These are phyloP conservation scores for Hylaeus anthracinus DNA, from an alignment of 1,140 invertebrate genomes.

Conservation along the genomic window DNA sequence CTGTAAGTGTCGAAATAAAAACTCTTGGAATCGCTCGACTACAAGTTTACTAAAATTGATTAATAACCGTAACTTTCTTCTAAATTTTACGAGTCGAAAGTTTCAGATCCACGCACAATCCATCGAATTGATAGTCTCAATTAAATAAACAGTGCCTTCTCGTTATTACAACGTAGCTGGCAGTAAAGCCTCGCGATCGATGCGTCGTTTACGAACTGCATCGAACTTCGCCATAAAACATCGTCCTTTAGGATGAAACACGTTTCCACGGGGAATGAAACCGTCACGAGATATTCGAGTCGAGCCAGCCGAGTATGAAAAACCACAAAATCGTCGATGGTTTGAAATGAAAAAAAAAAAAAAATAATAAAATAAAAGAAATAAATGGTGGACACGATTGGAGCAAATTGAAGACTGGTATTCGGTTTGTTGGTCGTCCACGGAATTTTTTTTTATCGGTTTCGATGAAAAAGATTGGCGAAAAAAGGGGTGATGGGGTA, in stretches of 20 bases:
- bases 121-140: neutral
- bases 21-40: too few species aligned
- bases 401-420: neutral
- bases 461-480: neutral
- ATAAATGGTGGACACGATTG: neutral
- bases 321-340: too few species aligned
- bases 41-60: too few species aligned
- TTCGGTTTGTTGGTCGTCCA: neutral
- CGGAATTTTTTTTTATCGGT: neutral
- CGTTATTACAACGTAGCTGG: too few species aligned
- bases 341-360: neutral
- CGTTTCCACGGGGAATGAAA: neutral
- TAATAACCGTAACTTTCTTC: neutral
- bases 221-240: neutral
- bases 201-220: neutral
- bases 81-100: constrained; percentile 33
- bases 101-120: neutral
- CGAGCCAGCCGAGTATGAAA: too few species aligned
- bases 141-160: neutral
- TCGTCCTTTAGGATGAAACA: neutral
- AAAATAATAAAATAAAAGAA: too few species aligned
- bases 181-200: constrained; percentile 1
- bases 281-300: too few species aligned
- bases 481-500: neutral
- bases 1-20: too few species aligned